Evolutionary conservation across 1,140 invertebrate species (phyloP).

Genomic region (Neuroterus valhalla): DNA sequence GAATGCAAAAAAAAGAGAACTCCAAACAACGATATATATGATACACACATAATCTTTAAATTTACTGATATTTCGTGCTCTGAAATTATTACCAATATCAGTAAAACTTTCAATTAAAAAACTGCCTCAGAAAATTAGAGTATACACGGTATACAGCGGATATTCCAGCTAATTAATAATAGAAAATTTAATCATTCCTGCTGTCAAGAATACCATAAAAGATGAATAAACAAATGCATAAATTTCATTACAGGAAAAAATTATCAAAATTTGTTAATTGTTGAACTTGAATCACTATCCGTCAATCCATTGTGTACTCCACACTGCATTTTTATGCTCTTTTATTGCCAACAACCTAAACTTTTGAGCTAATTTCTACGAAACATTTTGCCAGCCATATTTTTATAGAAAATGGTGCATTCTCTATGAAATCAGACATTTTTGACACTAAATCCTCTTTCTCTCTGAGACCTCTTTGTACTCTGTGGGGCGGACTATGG

Average conservation of each 20-base stretch:
- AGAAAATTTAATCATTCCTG: too few relatives aligned
- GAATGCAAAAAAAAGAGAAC: not conserved
- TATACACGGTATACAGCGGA: not conserved
- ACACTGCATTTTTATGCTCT: not conserved
- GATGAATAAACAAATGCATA: too few relatives aligned
- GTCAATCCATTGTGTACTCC: not conserved
- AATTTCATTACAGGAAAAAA: too few relatives aligned
- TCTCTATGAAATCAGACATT: not conserved
- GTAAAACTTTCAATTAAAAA: not conserved
- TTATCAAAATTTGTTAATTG: too few relatives aligned
- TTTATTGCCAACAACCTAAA: not conserved
- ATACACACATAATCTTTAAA: not conserved
- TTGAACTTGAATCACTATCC: too few relatives aligned
- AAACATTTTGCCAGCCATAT: not conserved
- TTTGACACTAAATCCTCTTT: slow-evolving; percentile 10
- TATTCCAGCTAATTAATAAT: too few relatives aligned
- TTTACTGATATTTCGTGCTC: slow-evolving; percentile 17
- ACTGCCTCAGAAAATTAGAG: not conserved
- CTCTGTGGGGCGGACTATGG: slow-evolving; percentile 7
- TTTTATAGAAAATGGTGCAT: slow-evolving; percentile 3
- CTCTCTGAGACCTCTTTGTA: slow-evolving; percentile 16
- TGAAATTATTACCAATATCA: slow-evolving; percentile 11
- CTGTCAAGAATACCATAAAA: too few relatives aligned
- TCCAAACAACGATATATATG: not conserved
- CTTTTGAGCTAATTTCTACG: not conserved